A percentile compares a stretch with the other conserved stretches of the same genome.
These are phyloP conservation scores for Aleiodes alternator DNA, from an alignment of 2,888 invertebrate species.

Conservation along the genomic window DNA sequence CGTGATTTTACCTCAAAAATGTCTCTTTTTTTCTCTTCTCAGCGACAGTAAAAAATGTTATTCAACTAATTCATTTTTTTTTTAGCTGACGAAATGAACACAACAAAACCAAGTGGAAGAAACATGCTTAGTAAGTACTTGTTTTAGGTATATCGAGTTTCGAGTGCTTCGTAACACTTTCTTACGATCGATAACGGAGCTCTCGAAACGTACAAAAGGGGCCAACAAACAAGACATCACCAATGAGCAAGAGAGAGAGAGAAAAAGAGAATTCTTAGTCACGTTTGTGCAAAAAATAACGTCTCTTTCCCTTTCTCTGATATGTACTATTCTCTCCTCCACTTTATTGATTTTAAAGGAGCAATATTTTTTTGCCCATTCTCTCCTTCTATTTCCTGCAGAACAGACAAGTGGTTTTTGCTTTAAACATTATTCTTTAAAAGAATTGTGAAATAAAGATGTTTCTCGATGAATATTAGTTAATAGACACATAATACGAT, in stretches of 20 bases:
- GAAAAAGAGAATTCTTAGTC: slow-evolving; percentile 16
- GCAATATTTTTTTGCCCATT: background rate
- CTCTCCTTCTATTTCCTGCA: slow-evolving; percentile 7
- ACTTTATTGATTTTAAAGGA: no score
- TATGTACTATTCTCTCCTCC: no score
- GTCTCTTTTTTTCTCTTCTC: background rate
- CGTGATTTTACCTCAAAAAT: slow-evolving; percentile 17
- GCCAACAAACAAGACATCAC: slow-evolving; percentile 36
- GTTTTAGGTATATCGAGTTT: slow-evolving; percentile 36
- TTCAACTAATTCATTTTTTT: no score
- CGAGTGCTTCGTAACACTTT: slow-evolving; percentile 44
- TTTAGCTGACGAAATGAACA: slow-evolving; percentile 29
- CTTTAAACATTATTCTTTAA: no score
- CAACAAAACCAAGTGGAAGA: slow-evolving; percentile 38
- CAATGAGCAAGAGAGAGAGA: slow-evolving; percentile 1
- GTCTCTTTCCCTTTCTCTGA: no score
- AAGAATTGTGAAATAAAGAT: no score
- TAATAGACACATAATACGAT: no score
- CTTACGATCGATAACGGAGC: slow-evolving; percentile 43
- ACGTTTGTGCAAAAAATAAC: slow-evolving; percentile 24
- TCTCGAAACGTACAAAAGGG: slow-evolving; percentile 43
- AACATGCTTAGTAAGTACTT: background rate
- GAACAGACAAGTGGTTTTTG: no score
- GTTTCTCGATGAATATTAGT: no score
- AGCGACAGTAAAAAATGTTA: no score